A percentile compares a stretch with the other conserved stretches of the same genome.
Conservation (phyloP, 1,140 invertebrate genomes). For the Lepidotrigona ventralis region DNA sequence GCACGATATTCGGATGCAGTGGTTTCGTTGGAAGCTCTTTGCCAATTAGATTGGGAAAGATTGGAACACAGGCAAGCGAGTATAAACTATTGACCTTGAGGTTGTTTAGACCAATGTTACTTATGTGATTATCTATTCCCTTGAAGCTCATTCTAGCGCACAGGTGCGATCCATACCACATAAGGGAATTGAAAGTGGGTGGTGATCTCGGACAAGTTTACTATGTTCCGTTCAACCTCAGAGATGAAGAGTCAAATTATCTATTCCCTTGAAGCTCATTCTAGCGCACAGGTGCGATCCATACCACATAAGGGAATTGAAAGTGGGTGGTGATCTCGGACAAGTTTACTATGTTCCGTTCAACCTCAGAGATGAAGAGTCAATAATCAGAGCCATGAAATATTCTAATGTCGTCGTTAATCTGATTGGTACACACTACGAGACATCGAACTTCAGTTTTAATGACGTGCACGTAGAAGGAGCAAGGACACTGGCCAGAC, state of each 20-base stretch:
- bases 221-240: constrained; percentile 91
- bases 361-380: constrained; percentile 92
- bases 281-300: constrained; percentile 94
- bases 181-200: constrained; percentile 87
- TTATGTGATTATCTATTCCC: background rate
- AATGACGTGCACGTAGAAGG: constrained; percentile 90
- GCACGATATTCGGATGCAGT: constrained; percentile 96
- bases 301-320: constrained; percentile 88
- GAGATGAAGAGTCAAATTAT: constrained; percentile 94
- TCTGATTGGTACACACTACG: constrained; percentile 93
- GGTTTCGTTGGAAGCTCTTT: constrained; percentile 94
- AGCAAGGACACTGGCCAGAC: constrained; percentile 86
- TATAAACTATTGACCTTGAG: background rate
- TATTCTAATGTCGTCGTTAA: constrained; percentile 99
- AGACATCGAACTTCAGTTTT: constrained; percentile 94
- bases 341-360: constrained; percentile 96
- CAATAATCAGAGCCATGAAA: constrained; percentile 91
- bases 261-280: constrained; percentile 87
- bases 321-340: constrained; percentile 95
- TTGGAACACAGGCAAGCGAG: constrained; percentile 87
- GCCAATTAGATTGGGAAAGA: constrained; percentile 93
- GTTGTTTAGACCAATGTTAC: no score
- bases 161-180: constrained; percentile 91
- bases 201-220: constrained; percentile 98
- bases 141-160: constrained; percentile 95